Evolutionary conservation across 2,797 vertebrate species (phyloP).

Genomic region (Gouania willdenowi): DNA sequence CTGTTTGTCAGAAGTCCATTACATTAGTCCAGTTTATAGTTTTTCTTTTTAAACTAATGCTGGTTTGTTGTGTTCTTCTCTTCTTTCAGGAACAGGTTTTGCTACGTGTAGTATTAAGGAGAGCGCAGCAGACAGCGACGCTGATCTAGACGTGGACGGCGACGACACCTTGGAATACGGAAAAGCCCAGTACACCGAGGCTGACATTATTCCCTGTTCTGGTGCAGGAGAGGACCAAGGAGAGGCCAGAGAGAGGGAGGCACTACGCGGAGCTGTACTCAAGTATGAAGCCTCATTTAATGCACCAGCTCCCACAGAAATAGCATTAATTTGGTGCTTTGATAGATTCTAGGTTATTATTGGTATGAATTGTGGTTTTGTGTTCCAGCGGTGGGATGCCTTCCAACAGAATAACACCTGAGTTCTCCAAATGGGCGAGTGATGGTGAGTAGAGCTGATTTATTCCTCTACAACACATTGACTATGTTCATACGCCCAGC

Average conservation of each 20-base stretch:
- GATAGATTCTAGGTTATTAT: too few relatives aligned
- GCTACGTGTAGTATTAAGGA: conserved; percentile 96
- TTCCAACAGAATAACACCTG: conserved; percentile 94
- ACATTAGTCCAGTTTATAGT: too few relatives aligned
- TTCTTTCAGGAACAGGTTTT: conserved; percentile 87
- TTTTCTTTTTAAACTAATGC: background rate
- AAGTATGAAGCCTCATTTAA: conserved; percentile 74
- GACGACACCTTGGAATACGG: conserved; percentile 98
- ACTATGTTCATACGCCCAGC: too few relatives aligned
- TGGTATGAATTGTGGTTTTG: conserved; percentile 19
- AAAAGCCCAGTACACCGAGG: conserved; percentile 98
- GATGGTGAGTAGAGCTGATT: conserved; percentile 79
- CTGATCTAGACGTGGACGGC: conserved; percentile 95
- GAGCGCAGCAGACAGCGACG: conserved; percentile 91
- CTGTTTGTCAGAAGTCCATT: too few relatives aligned
- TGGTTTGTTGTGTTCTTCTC: background rate
- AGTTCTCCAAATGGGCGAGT: conserved; percentile 97
- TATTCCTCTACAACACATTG: too few relatives aligned
- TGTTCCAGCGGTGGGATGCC: conserved; percentile 88
- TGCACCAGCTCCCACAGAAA: too few relatives aligned
- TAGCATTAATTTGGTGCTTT: too few relatives aligned
- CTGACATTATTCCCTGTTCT: conserved; percentile 96
- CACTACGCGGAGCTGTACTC: conserved; percentile 94
- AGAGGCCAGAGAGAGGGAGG: conserved; percentile 95
- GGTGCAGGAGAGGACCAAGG: conserved; percentile 97